Base-by-base conservation (phyloP, 2,888 invertebrate genomes). In the Syrista parreyssii region DNA sequence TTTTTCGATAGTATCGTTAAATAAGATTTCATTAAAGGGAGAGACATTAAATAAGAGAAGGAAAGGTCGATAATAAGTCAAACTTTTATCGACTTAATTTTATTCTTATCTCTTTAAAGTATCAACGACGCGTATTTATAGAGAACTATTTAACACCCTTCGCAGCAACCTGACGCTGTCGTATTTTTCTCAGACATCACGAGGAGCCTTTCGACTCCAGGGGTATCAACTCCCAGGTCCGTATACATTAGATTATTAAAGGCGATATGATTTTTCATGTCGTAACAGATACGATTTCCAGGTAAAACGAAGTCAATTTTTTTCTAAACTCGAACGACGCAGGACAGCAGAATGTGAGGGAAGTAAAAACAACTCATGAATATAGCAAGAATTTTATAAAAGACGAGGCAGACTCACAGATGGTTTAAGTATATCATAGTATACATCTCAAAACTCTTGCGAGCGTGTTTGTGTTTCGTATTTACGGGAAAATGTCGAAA, bases 311-410 rank as follows among this genome's bases (percentile, higher is more conserved):
- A 55, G 4, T 55, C 0, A 55, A 23, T 1, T 6, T 15, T 40
- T 40, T 40, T 23, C 2, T 40, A 2, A 55, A 55, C 23, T 23
- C 23, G 23, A 23, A 55, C 9, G 55, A 55, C 55, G 23, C 55
- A 23, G 55, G 55, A 55, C 6, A 55, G 23, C 55, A 55, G 23
- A 23, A 23, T 6, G 55, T 71, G 32, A 1, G 30, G 11, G 71
- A 71, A 71, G 32, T 71, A 31, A 71, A 71, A 15, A 71, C 71
- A 71, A 31, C 31, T 31, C 31, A 71, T 88, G 90, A 90, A 90
- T 90, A 88, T 90, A 90, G 90, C 90, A 90, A 90, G 90, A 90
- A 90, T 84, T 90, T 90, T 90, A 90, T 90, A 90, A 90, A 90
- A 90, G 90, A 90, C 87, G 89, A 89, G 90, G 89, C 89, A 90